Conservation (phyloP, 1,140 invertebrate genomes). For the Subanguina moxae region DNA sequence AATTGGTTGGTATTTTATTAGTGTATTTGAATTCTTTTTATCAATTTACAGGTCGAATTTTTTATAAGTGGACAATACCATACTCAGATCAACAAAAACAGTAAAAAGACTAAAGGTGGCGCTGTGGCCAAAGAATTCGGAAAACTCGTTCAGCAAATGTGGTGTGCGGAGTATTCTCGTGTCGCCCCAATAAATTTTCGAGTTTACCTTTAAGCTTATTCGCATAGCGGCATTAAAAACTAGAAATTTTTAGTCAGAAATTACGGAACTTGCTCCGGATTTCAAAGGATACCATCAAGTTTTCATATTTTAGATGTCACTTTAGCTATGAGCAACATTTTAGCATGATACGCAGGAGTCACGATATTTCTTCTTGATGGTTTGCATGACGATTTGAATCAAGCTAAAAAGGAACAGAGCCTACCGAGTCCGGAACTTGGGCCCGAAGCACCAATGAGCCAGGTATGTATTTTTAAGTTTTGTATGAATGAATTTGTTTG, state of each 20-base stretch:
- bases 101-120: constrained; percentile 65
- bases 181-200: constrained; percentile 60
- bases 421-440: too few relatives aligned
- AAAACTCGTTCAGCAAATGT: constrained; percentile 66
- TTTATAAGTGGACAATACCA: constrained; percentile 56
- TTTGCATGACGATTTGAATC: constrained; percentile 69
- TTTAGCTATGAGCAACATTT: too few relatives aligned
- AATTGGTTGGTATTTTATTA: constrained; percentile 62
- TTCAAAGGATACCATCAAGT: constrained; percentile 76
- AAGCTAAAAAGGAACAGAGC: constrained; percentile 61
- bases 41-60: constrained; percentile 55
- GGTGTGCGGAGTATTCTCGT: constrained; percentile 64
- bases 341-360: constrained; percentile 84
- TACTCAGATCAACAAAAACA: constrained; percentile 67
- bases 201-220: neutral
- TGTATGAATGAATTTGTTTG: too few relatives aligned
- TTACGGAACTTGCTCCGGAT: constrained; percentile 65
- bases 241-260: neutral
- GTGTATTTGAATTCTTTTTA: constrained; percentile 65
- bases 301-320: too few relatives aligned
- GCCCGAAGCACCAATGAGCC: too few relatives aligned
- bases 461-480: too few relatives aligned
- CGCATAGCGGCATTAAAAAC: neutral
- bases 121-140: constrained; percentile 67
- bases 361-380: constrained; percentile 68